phyloP scores from a whole-genome alignment of 2,113 vertebrate genomes.

The Guaruba guarouba region DNA sequence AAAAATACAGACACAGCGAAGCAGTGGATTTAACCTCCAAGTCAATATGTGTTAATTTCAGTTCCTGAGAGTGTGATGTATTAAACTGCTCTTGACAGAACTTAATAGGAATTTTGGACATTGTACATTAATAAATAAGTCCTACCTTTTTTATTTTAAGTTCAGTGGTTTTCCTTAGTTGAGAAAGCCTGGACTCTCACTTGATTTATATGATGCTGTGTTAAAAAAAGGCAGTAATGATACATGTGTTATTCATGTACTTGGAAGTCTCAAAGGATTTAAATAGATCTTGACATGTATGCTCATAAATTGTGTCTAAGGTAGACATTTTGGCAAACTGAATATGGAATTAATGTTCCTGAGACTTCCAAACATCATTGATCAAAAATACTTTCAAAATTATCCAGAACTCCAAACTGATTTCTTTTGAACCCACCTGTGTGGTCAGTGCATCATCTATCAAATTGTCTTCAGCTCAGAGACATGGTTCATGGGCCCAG shows the following conservation, averaged over 20 bases:
- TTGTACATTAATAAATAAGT: slow-evolving; percentile 38
- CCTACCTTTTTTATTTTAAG: slow-evolving; percentile 57
- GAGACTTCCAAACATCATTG: slow-evolving; percentile 54
- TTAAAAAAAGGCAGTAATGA: slow-evolving; percentile 47
- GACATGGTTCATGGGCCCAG: not conserved
- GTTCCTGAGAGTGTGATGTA: not conserved
- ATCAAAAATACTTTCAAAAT: slow-evolving; percentile 47
- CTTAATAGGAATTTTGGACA: slow-evolving; percentile 46
- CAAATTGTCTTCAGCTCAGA: slow-evolving; percentile 45
- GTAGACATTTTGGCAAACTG: slow-evolving; percentile 53
- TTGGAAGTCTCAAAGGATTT: slow-evolving; percentile 48
- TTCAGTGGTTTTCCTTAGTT: slow-evolving; percentile 48
- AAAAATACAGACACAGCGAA: not conserved
- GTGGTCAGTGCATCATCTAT: slow-evolving; percentile 51
- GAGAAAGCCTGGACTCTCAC: not conserved
- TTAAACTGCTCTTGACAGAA: slow-evolving; percentile 47
- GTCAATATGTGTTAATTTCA: slow-evolving; percentile 13
- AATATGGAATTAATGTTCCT: slow-evolving; percentile 41
- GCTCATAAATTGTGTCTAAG: slow-evolving; percentile 49
- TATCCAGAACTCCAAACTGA: not conserved
- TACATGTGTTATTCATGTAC: slow-evolving; percentile 42
- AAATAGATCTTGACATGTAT: slow-evolving; percentile 49
- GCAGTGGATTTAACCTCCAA: not conserved
- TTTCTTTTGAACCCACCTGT: slow-evolving; percentile 43
- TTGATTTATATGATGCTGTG: slow-evolving; percentile 58